These are phyloP conservation scores for Bombus breviceps DNA, from an alignment of 1,140 invertebrate genomes.

Conservation along the genomic window DNA sequence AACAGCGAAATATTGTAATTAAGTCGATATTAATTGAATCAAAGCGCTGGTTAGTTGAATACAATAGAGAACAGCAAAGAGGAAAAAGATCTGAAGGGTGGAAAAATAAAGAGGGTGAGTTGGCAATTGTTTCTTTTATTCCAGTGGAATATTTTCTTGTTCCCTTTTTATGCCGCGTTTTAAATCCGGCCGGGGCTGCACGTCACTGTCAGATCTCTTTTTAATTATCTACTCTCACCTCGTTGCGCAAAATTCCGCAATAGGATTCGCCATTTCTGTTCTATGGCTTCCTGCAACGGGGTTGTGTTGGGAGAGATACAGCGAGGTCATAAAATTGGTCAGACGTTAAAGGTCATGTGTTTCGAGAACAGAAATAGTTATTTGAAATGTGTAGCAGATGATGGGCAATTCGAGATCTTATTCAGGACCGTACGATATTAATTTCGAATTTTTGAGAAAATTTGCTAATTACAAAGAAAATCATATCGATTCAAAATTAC, in stretches of 20 bases:
- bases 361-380: background rate
- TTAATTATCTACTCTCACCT: conserved; percentile 25
- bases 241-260: conserved; percentile 3
- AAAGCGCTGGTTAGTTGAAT: background rate
- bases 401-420: background rate
- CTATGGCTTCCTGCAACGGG: background rate
- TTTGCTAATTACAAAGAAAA: too few species aligned
- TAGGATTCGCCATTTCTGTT: background rate
- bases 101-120: background rate
- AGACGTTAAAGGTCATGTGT: background rate
- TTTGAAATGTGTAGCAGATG: background rate
- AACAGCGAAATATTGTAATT: background rate
- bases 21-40: background rate
- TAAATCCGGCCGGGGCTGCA: background rate
- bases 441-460: background rate
- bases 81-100: background rate
- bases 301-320: background rate
- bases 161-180: background rate
- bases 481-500: background rate
- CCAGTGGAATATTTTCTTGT: background rate
- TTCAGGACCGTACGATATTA: background rate
- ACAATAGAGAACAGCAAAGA: background rate
- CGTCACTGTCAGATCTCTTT: conserved; percentile 17
- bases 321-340: background rate
- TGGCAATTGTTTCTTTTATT: conserved; percentile 5